Base-by-base conservation (phyloP, 2,888 invertebrate species). In the Apodemia hepburni region DNA sequence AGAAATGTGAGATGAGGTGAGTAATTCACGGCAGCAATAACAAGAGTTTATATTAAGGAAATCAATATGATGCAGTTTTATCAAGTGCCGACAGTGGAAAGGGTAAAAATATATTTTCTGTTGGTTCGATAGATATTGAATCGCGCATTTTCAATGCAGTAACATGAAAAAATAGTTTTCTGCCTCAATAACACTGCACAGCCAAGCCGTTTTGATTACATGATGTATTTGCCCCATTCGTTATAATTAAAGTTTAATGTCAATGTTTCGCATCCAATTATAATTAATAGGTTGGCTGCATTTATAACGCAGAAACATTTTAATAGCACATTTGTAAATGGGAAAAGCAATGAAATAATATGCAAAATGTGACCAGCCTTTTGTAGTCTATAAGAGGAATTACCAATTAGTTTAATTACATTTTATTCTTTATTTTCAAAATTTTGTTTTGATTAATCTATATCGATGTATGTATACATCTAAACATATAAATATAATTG, bases 231-330 rank as follows among this genome's bases (percentile, higher is more conserved):
- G 54, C 29, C 12, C 27, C 54, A 54, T 54, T 54, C 54, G 27
- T 54, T 54, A 29, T 54, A 54, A 29, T 57, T 57, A 57, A 57
- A 29, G 27, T 57, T 57, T 57, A 57, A 57, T 57, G 22, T 57
- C 57, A 57, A 57, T 57, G 57, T 57, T 54, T 57, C 57, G 29
- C 57, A 27, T 27, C 27, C 27, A 57, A 57, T 57, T 57, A 57
- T 57, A 57, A 57, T 27, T 57, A 57, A 57, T 27, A n/a, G 57
- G 7, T 29, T 7, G 29, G 27, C 8, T 15, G 15, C 29, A 57
- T 27, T 57, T 57, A 57, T 29, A 29, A 47, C 47, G 47, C 47
- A 8, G 47, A 47, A 17, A 47, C 47, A 17, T 47, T n/a, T 45
- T n/a, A n/a, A 47, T 51, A 22, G 22, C 29, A 57, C 57, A 57